Conservation (phyloP, 2,888 invertebrate genomes). For the Scrobipalpa costella region DNA sequence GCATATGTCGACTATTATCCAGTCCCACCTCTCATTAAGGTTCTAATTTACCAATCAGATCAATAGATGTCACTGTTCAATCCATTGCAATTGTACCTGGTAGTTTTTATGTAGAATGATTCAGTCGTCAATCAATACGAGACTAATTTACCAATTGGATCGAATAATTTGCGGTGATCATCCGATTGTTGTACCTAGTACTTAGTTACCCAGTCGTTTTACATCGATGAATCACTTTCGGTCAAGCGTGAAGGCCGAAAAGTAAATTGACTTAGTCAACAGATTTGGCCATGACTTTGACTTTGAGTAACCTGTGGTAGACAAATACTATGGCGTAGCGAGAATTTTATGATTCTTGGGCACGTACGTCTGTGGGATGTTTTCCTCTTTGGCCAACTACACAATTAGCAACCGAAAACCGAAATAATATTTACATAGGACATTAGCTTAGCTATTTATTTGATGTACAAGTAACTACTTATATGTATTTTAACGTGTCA, state of each 20-base stretch:
- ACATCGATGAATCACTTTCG: background rate
- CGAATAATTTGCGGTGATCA: background rate
- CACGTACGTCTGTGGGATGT: too few relatives aligned
- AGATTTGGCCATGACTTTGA: background rate
- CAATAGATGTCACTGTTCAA: background rate
- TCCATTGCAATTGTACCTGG: background rate
- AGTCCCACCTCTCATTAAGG: background rate
- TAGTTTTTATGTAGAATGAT: background rate
- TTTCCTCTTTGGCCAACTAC: too few relatives aligned
- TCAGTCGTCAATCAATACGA: background rate
- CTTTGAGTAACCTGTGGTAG: background rate
- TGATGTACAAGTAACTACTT: too few relatives aligned
- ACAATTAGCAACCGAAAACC: too few relatives aligned
- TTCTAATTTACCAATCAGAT: conserved; percentile 20
- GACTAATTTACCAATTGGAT: too few relatives aligned
- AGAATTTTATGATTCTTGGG: background rate
- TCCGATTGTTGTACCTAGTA: background rate
- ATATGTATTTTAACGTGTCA: too few relatives aligned
- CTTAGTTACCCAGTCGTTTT: background rate
- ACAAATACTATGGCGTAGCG: background rate
- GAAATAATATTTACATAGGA: too few relatives aligned
- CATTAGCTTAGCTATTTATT: too few relatives aligned
- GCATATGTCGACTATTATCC: background rate
- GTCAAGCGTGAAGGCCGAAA: conserved; percentile 12
- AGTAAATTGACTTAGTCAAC: background rate